A percentile compares a stretch with the other conserved stretches of the same genome.
phyloP scores from a whole-genome alignment of 2,797 vertebrate species.

The Pseudopleuronectes americanus region DNA sequence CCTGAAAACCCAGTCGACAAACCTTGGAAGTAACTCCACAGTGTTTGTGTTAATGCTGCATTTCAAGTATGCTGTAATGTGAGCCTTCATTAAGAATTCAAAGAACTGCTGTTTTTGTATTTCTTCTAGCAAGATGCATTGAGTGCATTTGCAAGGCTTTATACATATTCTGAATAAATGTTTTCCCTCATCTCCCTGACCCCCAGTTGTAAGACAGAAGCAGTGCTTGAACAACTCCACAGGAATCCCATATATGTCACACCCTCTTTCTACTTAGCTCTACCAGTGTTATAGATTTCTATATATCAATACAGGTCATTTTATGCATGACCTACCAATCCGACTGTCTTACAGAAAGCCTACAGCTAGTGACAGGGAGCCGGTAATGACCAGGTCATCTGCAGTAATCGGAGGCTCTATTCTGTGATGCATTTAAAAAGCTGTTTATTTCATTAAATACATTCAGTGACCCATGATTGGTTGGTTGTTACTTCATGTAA shows the following conservation, averaged over 20 bases:
- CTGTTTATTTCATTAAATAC: no score
- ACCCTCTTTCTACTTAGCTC: not conserved
- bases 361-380: not conserved
- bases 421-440: not conserved
- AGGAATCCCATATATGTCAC: no score
- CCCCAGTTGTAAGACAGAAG: not conserved
- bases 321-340: not conserved
- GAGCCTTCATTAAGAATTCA: not conserved
- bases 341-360: not conserved
- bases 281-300: not conserved
- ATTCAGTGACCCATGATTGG: not conserved
- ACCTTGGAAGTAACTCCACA: constrained; percentile 8
- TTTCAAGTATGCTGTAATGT: not conserved
- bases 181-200: not conserved
- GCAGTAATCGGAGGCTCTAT: not conserved
- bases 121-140: not conserved
- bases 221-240: not conserved
- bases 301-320: not conserved
- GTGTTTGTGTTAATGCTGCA: constrained; percentile 19
- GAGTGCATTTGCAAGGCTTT: not conserved
- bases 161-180: not conserved
- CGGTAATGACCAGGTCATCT: not conserved
- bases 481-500: not conserved
- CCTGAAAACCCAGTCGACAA: constrained; percentile 37
- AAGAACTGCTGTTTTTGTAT: not conserved